phyloP scores from a whole-genome alignment of 2,888 invertebrate species.

The Ophion ellenae region DNA sequence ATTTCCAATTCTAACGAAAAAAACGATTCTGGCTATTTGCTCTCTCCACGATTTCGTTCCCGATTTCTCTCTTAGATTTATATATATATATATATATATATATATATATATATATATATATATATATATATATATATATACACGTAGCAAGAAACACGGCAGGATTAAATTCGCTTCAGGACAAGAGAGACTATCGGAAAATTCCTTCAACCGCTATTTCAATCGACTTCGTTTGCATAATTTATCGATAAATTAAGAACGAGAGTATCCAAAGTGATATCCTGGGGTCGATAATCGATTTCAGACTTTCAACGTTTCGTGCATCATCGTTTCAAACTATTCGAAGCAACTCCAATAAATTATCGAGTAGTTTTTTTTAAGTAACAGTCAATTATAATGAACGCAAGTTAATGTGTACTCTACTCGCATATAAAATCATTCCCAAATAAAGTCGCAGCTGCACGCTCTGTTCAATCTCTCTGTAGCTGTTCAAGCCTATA shows the following conservation, averaged over 20 bases:
- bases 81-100: too few species aligned
- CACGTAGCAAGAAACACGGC: not conserved
- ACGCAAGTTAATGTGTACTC: not conserved
- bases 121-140: not conserved
- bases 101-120: too few species aligned
- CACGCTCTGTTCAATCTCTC: not conserved
- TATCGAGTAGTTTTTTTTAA: not conserved
- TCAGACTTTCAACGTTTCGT: not conserved
- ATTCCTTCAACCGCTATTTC: not conserved
- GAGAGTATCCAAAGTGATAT: conserved; percentile 11
- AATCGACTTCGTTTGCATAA: not conserved
- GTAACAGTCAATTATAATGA: not conserved
- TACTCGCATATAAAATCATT: not conserved
- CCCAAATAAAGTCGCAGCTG: not conserved
- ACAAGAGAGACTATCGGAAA: not conserved
- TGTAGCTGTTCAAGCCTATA: too few species aligned
- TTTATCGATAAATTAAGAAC: conserved; percentile 15
- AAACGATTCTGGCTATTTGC: conserved; percentile 24
- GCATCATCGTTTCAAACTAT: conserved; percentile 1
- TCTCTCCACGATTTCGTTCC: not conserved
- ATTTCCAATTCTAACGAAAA: conserved; percentile 44
- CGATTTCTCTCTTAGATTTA: not conserved
- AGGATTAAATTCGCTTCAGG: not conserved
- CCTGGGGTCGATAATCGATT: conserved; percentile 19
- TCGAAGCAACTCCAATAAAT: not conserved